A percentile compares a stretch with the other conserved stretches of the same genome.
These are phyloP conservation scores for Cololabis saira DNA, from an alignment of 2,113 vertebrate species.

Conservation along the genomic window DNA sequence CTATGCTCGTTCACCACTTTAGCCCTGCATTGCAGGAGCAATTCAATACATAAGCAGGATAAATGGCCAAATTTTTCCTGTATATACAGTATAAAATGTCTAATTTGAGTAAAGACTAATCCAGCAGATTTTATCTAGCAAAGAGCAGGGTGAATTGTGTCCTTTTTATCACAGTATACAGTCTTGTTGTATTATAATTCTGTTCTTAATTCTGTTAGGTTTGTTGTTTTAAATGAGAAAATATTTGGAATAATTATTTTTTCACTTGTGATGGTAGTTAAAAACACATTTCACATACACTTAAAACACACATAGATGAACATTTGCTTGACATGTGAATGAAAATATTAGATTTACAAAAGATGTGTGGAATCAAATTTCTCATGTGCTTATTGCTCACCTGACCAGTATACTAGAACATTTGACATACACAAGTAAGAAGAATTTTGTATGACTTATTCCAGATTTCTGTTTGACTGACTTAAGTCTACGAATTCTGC, in stretches of 20 bases:
- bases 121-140: conserved; percentile 22
- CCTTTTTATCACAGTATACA: conserved; percentile 20
- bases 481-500: conserved; percentile 42
- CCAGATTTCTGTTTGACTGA: conserved; percentile 27
- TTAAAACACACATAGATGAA: neutral
- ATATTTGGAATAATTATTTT: no score
- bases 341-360: conserved; percentile 31
- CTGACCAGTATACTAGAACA: no score
- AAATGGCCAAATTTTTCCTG: neutral
- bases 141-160: conserved; percentile 16
- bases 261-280: no score
- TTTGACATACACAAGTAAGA: conserved; percentile 19
- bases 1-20: conserved; percentile 22
- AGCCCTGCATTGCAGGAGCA: conserved; percentile 18
- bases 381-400: neutral
- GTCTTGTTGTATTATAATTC: conserved; percentile 21
- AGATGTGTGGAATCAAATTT: conserved; percentile 39
- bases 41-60: conserved; percentile 40
- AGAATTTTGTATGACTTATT: conserved; percentile 41
- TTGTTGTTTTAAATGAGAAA: no score
- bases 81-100: conserved; percentile 3
- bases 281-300: no score
- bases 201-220: no score
- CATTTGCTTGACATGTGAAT: conserved; percentile 35
- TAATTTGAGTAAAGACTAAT: conserved; percentile 2